Evolutionary conservation across 2,888 invertebrate species (phyloP).

Genomic region (Balanococcus diminutus): DNA sequence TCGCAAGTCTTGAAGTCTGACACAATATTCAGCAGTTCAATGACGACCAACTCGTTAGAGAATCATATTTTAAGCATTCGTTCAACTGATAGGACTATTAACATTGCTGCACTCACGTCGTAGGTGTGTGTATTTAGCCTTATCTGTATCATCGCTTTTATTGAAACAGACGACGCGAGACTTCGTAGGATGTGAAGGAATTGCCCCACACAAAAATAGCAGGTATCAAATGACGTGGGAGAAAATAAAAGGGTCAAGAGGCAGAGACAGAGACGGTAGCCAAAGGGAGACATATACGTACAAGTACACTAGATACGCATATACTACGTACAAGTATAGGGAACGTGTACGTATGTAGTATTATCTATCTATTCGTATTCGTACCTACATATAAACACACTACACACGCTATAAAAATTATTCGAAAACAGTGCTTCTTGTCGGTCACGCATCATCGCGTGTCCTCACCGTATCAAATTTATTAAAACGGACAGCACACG

Average conservation of each 20-base stretch:
- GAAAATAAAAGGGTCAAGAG: background rate
- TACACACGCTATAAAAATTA: constrained; percentile 32
- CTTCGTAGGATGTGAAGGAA: background rate
- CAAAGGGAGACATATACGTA: background rate
- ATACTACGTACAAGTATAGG: background rate
- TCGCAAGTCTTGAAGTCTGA: no score
- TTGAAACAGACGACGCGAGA: background rate
- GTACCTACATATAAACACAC: background rate
- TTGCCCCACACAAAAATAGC: background rate
- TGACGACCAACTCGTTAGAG: background rate
- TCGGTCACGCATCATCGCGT: constrained; percentile 42
- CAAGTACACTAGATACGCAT: background rate
- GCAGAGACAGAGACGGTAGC: background rate
- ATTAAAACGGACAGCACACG: constrained; percentile 16
- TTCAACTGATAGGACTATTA: no score
- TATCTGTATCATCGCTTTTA: background rate
- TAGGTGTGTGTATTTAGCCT: no score
- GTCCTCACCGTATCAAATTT: constrained; percentile 18
- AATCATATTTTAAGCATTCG: no score
- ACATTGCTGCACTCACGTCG: background rate
- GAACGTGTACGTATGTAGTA: background rate
- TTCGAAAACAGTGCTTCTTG: background rate
- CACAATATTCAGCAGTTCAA: no score
- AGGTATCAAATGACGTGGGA: background rate
- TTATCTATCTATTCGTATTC: background rate